phyloP scores from a whole-genome alignment of 2,888 invertebrate genomes.

The Aplocera efformata region DNA sequence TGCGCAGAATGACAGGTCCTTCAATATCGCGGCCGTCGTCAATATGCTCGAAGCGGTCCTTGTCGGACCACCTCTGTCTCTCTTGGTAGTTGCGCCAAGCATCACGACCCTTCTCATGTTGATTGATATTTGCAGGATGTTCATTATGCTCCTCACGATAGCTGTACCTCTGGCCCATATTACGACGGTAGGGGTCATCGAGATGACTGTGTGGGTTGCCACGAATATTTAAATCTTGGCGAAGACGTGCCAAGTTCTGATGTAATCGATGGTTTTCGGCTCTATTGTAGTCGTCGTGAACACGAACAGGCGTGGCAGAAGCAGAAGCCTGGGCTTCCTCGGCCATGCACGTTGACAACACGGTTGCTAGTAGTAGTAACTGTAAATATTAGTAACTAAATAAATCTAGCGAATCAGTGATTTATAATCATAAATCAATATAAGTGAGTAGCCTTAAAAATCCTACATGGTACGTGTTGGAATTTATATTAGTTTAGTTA shows the following conservation, averaged over 20 bases:
- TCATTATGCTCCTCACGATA: slow-evolving; percentile 10
- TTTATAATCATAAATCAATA: no score
- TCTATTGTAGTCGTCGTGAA: slow-evolving; percentile 14
- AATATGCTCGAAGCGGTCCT: slow-evolving; percentile 8
- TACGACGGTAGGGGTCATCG: slow-evolving; percentile 9
- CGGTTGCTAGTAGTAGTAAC: slow-evolving; percentile 32
- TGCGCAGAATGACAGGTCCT: slow-evolving; percentile 36
- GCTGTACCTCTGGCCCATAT: background rate
- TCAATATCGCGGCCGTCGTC: slow-evolving; percentile 24
- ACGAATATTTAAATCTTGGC: slow-evolving; percentile 9
- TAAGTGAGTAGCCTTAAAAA: no score
- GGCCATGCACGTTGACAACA: slow-evolving; percentile 21
- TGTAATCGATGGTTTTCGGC: slow-evolving; percentile 13
- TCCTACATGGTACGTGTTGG: no score
- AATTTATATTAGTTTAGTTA: no score
- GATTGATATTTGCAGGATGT: slow-evolving; percentile 2
- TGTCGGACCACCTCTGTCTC: slow-evolving; percentile 14
- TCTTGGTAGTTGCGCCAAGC: slow-evolving; percentile 2
- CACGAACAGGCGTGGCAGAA: slow-evolving; percentile 3
- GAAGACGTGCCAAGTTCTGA: slow-evolving; percentile 18
- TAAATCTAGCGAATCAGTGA: no score
- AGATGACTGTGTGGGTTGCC: slow-evolving; percentile 10
- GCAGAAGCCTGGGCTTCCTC: slow-evolving; percentile 16
- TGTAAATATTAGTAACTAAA: no score
- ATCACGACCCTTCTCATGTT: background rate